A percentile compares a stretch with the other conserved stretches of the same genome.
phyloP scores from a whole-genome alignment of 2,797 vertebrate species.

The Molossus molossus region DNA sequence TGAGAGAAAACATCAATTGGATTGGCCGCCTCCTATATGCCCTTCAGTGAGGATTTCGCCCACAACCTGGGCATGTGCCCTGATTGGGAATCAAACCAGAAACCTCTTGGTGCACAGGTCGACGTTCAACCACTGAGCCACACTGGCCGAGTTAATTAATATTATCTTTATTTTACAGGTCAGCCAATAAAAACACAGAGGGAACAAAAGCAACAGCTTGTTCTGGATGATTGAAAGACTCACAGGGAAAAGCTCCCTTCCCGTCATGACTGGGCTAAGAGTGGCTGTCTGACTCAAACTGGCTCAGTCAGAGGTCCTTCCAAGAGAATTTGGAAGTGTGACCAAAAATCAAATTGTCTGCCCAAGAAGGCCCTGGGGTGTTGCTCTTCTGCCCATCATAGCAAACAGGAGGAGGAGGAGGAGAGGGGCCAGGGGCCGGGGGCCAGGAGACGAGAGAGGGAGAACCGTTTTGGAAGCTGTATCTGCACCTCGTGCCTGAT shows the following conservation, averaged over 20 bases:
- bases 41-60: no score
- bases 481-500: background rate
- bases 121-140: no score
- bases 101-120: no score
- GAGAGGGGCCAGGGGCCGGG: background rate
- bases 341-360: background rate
- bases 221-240: background rate
- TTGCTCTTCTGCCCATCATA: background rate
- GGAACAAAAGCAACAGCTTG: background rate
- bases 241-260: background rate
- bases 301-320: background rate
- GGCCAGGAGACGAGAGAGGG: rapidly evolving
- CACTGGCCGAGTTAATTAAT: background rate
- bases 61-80: no score
- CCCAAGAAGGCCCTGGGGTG: background rate
- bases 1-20: no score
- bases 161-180: slow-evolving; percentile 52
- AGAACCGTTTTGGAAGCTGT: background rate
- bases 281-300: background rate
- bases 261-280: background rate
- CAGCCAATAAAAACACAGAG: slow-evolving; percentile 12
- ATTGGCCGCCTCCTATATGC: no score
- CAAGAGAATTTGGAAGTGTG: background rate
- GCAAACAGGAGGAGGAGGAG: background rate
- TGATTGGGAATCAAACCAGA: no score